Evolutionary conservation across 2,113 vertebrate genomes (phyloP).

Genomic region (Bufo bufo): DNA sequence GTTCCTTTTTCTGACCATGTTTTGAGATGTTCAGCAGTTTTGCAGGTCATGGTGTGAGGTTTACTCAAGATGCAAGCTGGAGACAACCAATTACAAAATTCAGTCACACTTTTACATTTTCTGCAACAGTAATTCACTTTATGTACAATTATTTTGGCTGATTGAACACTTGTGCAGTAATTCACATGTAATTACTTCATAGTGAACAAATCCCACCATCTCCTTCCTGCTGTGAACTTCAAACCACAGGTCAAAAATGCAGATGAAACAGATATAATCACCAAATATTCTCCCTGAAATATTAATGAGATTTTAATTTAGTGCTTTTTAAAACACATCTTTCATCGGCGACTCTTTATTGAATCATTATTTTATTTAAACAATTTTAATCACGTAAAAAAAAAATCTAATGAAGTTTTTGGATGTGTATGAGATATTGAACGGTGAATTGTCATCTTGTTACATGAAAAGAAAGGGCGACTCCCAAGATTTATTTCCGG

Average conservation of each 20-base stretch:
- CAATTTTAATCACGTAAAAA: constrained; percentile 71
- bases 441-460: constrained; percentile 58
- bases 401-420: constrained; percentile 71
- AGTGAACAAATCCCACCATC: constrained; percentile 81
- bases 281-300: constrained; percentile 79
- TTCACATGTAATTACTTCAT: constrained; percentile 88
- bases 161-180: constrained; percentile 84
- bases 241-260: constrained; percentile 83
- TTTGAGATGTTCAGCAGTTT: background rate
- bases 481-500: constrained; percentile 19
- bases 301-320: constrained; percentile 86
- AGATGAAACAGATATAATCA: constrained; percentile 84
- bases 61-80: constrained; percentile 64
- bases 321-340: constrained; percentile 78
- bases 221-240: constrained; percentile 83
- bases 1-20: background rate
- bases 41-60: background rate
- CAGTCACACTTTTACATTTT: constrained; percentile 87
- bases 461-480: constrained; percentile 44
- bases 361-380: constrained; percentile 75
- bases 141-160: constrained; percentile 85
- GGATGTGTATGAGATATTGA: constrained; percentile 66
- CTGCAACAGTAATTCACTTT: constrained; percentile 87
- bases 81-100: constrained; percentile 77
- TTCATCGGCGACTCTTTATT: constrained; percentile 76